Base-by-base conservation (phyloP, 2,888 invertebrate genomes). In the Eilema caniola region DNA sequence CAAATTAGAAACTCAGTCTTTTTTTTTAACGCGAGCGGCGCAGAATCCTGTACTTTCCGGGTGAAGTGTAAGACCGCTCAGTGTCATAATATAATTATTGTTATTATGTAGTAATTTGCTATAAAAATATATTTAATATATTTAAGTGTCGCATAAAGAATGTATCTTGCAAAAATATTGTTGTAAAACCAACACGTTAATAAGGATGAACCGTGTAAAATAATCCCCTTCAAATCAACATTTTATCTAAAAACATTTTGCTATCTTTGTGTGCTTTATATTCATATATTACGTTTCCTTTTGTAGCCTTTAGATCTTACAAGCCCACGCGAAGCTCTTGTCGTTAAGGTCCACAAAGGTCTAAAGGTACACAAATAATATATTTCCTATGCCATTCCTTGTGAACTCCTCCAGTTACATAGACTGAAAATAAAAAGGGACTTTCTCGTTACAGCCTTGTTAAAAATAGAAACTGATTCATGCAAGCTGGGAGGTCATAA, bases 391-490 rank as follows among this genome's bases (percentile, higher is more conserved):
- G 47, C 37, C 57, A 16, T 62, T 62, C 31, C 66, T 47, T 37
- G 62, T 66, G n/a, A 41, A 53, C 16, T 31, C 73, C 70, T 71
- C 23, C 59, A 61, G 74, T 60, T 68, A 74, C 33, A 60, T 64
- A 31, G 28, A 77, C 69, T 47, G 75, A 79, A 69, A 71, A 64
- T 72, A 73, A 75, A 70, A 69, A 74, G 57, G 60, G 25, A 70
- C 59, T 59, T 57, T 65, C 74, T 76, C 41, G 72, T 73, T 65
- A 72, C 67, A 31, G 62, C 78, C 80, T 83, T 79, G 83, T 83
- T 83, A 83, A 83, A 83, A 83, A 83, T 76, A 76, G 74, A 81
- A 71, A 79, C 72, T 82, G 83, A 82, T 82, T 82, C 83, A 79
- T 83, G 71, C 68, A 72, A 74, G 65, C 70, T 78, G 68, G 73